Base-by-base conservation (phyloP, 2,797 vertebrate species). In the Acanthopagrus latus region DNA sequence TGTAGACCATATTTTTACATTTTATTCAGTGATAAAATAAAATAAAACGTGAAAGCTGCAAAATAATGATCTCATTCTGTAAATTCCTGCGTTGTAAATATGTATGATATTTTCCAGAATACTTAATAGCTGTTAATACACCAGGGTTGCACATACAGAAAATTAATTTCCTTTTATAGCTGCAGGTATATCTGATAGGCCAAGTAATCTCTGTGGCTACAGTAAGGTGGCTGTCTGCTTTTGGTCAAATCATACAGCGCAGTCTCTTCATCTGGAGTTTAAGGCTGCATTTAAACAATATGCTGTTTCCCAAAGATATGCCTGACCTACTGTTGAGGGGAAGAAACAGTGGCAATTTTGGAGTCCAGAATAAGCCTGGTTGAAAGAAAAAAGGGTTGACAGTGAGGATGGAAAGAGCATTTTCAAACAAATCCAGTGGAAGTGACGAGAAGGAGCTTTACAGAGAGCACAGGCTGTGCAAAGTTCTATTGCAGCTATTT, bases 401-500 rank as follows among this genome's bases (percentile, higher is more conserved):
- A 91, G 91, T 93, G 94, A 88, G 93, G 93, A 92, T 93, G 88
- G 89, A 92, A 93, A 90, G 90, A 94, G 92, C 89, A 96, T 95
- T 96, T 38, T 97, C 96, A 96, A 96, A 97, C 93, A 95, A 95
- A 96, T 96, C 89, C 94, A 94, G 94, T 87, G 89, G 92, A 94
- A 95, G 94, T 93, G 95, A 95, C 81, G 90, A 93, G 94, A 94
- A 91, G 93, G 94, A 95, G 96, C 95, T 97, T 97, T 97, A 91
- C 33, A 33, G 21, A 50, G 63, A 60, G 90, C 94, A 90, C 94
- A 92, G 94, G 94, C 72, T 50, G 94, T 95, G 95, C 94, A 93
- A 96, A 95, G 95, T 96, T 82, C 70, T 96, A 95, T 95, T 95
- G 72, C 72, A 96, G 96, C 95, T 97, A 96, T 97, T 97, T 96